Evolutionary conservation across 2,888 invertebrate species (phyloP).

Genomic region (Erannis defoliaria): DNA sequence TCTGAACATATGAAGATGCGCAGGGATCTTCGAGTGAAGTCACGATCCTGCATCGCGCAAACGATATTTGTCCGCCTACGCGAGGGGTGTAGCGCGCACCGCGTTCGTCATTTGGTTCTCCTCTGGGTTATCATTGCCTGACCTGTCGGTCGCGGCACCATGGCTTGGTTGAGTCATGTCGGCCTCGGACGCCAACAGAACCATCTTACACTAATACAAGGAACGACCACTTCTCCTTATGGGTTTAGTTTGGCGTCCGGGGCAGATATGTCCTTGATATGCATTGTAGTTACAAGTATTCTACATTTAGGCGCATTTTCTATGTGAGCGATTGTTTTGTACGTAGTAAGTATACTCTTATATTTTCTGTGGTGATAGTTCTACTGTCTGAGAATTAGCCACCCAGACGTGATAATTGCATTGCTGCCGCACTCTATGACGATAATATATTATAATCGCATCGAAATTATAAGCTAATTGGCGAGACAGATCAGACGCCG

Average conservation of each 20-base stretch:
- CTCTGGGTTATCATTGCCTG: conserved; percentile 42
- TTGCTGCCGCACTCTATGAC: conserved; percentile 8
- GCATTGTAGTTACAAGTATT: no score
- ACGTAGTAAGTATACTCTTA: no score
- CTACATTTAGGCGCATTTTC: no score
- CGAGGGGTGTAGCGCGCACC: neutral
- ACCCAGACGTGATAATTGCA: conserved; percentile 16
- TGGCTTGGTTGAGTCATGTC: conserved; percentile 33
- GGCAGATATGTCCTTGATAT: no score
- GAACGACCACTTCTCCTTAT: conserved; percentile 31
- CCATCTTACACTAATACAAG: neutral
- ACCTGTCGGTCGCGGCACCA: conserved; percentile 35
- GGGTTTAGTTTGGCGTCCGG: conserved; percentile 43
- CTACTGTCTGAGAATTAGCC: neutral
- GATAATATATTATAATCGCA: conserved; percentile 25
- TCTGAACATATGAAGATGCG: no score
- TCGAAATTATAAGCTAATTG: conserved; percentile 24
- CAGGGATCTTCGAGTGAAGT: conserved; percentile 21
- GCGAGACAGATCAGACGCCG: conserved; percentile 17
- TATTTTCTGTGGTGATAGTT: no score
- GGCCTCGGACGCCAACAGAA: conserved; percentile 39
- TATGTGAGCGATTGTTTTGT: no score
- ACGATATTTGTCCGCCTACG: conserved; percentile 19
- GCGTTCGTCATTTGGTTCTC: conserved; percentile 28
- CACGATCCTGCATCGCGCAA: conserved; percentile 37